These are phyloP conservation scores for Lophotriccus pileatus DNA, from an alignment of 2,797 vertebrate genomes.

Conservation along the genomic window DNA sequence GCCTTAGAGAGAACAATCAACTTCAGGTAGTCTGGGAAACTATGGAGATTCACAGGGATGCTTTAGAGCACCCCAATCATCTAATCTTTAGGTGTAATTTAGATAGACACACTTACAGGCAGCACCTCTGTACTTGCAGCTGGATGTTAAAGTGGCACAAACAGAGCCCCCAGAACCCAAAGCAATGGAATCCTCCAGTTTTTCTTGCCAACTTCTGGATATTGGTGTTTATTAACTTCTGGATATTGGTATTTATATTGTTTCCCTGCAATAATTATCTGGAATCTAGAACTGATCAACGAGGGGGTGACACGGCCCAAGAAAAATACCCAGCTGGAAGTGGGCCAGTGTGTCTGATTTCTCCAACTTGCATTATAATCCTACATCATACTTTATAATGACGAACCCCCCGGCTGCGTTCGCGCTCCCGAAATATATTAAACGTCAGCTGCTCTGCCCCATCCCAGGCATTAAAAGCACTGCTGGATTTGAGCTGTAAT, in stretches of 20 bases:
- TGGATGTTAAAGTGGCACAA: background rate
- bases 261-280: background rate
- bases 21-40: background rate
- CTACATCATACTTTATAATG: background rate
- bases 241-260: background rate
- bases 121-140: background rate
- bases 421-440: background rate
- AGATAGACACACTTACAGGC: rapidly evolving
- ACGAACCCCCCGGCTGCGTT: background rate
- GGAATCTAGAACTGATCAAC: background rate
- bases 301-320: background rate
- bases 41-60: background rate
- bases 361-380: background rate
- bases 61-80: background rate
- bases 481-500: slow-evolving; percentile 58
- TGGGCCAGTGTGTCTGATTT: background rate
- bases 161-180: background rate
- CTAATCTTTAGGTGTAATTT: background rate
- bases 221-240: background rate
- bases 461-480: slow-evolving; percentile 40
- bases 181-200: background rate
- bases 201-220: background rate
- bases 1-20: background rate
- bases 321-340: background rate
- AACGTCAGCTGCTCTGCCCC: background rate